Conservation (phyloP, 2,888 invertebrate genomes). For the Diaprepes abbreviatus region DNA sequence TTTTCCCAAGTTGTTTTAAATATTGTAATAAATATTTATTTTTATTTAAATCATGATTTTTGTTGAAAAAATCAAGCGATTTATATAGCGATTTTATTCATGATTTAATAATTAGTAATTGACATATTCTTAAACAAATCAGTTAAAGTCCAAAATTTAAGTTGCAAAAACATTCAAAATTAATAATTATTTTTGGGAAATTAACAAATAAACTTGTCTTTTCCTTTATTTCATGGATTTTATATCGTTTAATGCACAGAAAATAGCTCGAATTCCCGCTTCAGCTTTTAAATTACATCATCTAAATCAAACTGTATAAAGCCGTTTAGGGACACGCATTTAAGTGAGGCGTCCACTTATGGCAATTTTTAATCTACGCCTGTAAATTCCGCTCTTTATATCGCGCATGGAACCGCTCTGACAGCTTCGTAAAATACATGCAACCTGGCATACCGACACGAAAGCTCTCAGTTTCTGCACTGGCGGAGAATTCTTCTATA, state of each 20-base stretch:
- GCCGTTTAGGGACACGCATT: conserved; percentile 4
- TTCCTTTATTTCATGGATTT: neutral
- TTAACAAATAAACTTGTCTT: neutral
- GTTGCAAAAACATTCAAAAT: too few relatives aligned
- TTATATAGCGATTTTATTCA: too few relatives aligned
- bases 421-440: conserved; percentile 10
- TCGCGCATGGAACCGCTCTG: conserved; percentile 1
- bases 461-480: conserved; percentile 11
- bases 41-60: too few relatives aligned
- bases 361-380: conserved; percentile 12
- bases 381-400: conserved; percentile 15
- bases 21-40: too few relatives aligned
- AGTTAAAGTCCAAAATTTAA: too few relatives aligned
- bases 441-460: conserved; percentile 18
- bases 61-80: too few relatives aligned
- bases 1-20: too few relatives aligned
- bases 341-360: conserved; percentile 14
- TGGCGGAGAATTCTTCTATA: too few relatives aligned
- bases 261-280: neutral
- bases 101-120: too few relatives aligned
- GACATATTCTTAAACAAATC: too few relatives aligned
- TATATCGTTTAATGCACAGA: neutral
- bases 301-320: conserved; percentile 6
- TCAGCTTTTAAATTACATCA: neutral
- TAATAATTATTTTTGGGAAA: too few relatives aligned